These are phyloP conservation scores for Kryphioiulus occultus DNA, from an alignment of 2,888 invertebrate species.

Conservation along the genomic window DNA sequence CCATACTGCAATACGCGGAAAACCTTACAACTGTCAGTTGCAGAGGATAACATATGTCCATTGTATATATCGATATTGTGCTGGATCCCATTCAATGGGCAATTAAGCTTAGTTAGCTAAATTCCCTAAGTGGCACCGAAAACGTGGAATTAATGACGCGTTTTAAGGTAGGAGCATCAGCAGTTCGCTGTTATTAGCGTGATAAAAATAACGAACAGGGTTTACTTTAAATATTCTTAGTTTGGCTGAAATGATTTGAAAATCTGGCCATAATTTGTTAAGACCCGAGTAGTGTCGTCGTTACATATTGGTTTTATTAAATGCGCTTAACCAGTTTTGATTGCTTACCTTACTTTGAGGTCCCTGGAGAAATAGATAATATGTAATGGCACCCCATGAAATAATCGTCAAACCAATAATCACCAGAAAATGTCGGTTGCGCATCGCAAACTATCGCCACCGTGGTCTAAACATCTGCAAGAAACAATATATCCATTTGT, in stretches of 20 bases:
- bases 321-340: not conserved
- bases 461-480: conserved; percentile 52
- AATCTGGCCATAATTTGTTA: too few relatives aligned
- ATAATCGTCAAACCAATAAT: conserved; percentile 61
- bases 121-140: not conserved
- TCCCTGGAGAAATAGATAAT: conserved; percentile 66
- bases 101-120: conserved; percentile 16
- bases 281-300: too few relatives aligned
- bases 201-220: too few relatives aligned
- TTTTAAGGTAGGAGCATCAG: not conserved
- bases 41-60: not conserved
- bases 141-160: not conserved
- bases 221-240: too few relatives aligned
- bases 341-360: conserved; percentile 60
- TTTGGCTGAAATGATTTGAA: too few relatives aligned
- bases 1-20: not conserved
- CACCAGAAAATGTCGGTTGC: conserved; percentile 54
- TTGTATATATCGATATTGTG: not conserved
- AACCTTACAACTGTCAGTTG: not conserved
- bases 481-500: conserved; percentile 10
- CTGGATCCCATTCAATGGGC: not conserved
- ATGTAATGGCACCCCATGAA: conserved; percentile 68
- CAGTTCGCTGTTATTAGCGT: not conserved
- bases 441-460: conserved; percentile 54
- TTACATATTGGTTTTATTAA: not conserved